Conservation (phyloP, 1,140 invertebrate genomes). For the Atta texana region DNA sequence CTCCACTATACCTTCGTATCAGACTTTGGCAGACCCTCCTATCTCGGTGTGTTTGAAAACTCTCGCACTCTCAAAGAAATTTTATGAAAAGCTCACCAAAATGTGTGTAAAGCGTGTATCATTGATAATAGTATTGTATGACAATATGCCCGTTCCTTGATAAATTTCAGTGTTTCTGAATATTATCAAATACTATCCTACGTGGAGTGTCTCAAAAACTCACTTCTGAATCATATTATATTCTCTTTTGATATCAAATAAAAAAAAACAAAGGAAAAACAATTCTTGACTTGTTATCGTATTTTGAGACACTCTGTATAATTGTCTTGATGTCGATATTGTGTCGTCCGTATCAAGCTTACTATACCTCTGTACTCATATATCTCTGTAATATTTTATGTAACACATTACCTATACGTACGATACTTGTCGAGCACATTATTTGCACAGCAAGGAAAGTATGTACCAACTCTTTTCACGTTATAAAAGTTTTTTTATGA, state of each 20-base stretch:
- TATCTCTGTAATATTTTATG: slow-evolving; percentile 40
- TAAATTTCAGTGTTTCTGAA: slow-evolving; percentile 53
- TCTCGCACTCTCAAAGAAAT: slow-evolving; percentile 59
- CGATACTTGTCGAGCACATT: slow-evolving; percentile 53
- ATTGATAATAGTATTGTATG: slow-evolving; percentile 39
- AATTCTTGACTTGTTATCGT: background rate
- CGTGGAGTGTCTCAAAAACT: slow-evolving; percentile 26
- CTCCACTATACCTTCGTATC: slow-evolving; percentile 49
- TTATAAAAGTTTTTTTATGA: background rate
- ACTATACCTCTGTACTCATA: slow-evolving; percentile 35
- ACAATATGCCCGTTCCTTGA: slow-evolving; percentile 20
- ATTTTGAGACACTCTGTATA: slow-evolving; percentile 39
- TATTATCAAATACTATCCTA: slow-evolving; percentile 26
- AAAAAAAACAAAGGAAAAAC: too few relatives aligned
- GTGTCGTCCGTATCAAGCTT: slow-evolving; percentile 40
- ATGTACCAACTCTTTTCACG: slow-evolving; percentile 10
- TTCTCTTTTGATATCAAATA: background rate
- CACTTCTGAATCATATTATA: background rate
- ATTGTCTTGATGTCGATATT: slow-evolving; percentile 50
- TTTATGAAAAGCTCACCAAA: slow-evolving; percentile 52
- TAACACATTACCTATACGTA: slow-evolving; percentile 19
- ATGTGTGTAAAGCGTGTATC: slow-evolving; percentile 46
- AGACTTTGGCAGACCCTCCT: slow-evolving; percentile 50
- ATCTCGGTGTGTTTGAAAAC: slow-evolving; percentile 61
- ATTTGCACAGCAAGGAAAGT: slow-evolving; percentile 31